Evolutionary conservation across 2,888 invertebrate genomes (phyloP).

Genomic region (Nephrotoma guestfalica): DNA sequence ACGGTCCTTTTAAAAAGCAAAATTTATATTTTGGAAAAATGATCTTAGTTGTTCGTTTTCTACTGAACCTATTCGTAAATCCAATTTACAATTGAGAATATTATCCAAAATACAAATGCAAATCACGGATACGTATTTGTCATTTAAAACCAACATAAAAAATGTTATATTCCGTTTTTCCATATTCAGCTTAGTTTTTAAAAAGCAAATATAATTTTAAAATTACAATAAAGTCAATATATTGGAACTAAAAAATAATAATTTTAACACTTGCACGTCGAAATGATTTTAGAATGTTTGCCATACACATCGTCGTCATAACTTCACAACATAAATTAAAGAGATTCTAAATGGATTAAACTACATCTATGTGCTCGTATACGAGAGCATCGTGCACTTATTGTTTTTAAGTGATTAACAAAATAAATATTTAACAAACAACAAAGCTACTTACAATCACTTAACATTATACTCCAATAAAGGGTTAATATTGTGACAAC

Average conservation of each 20-base stretch:
- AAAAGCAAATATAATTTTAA: background rate
- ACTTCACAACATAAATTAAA: background rate
- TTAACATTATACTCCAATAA: background rate
- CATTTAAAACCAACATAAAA: background rate
- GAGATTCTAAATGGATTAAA: background rate
- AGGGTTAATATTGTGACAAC: background rate
- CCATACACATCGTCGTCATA: background rate
- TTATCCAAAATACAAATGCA: background rate
- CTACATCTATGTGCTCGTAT: background rate
- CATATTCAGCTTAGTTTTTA: background rate
- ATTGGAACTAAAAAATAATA: background rate
- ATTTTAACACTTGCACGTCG: background rate
- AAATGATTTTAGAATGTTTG: background rate
- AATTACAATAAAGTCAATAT: background rate
- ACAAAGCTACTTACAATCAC: background rate
- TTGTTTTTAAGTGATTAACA: background rate
- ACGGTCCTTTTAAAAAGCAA: no score
- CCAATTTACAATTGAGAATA: no score
- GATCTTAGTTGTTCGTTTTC: no score
- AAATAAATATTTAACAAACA: background rate
- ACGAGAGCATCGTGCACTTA: background rate
- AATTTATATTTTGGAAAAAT: no score
- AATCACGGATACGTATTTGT: background rate
- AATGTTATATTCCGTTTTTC: background rate
- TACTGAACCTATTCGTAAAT: no score